Percentiles rank a stretch among this genome's conserved stretches.
Conservation (phyloP, 2,797 vertebrate genomes). For the Gadopsis marmoratus region DNA sequence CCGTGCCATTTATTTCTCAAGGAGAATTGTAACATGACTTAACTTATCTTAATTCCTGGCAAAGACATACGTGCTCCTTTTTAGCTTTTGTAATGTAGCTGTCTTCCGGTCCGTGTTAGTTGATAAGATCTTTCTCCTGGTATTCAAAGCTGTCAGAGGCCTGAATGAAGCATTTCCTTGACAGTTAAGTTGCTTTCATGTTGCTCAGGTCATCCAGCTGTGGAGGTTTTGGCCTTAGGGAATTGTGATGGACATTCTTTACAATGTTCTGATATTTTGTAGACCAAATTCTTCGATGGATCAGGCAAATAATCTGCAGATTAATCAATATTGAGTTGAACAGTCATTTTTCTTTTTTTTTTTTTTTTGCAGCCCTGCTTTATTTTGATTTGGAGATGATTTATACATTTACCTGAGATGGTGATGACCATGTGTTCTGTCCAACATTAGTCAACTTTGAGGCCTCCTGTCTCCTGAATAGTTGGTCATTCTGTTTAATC, state of each 20-base stretch:
- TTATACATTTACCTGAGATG: background rate
- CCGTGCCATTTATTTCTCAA: background rate
- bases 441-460: no score
- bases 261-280: background rate
- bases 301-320: background rate
- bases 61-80: background rate
- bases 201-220: background rate
- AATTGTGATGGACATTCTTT: background rate
- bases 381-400: background rate
- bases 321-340: background rate
- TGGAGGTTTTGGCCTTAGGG: background rate
- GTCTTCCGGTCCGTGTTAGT: background rate
- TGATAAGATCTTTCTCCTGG: conserved; percentile 18
- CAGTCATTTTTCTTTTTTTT: no score
- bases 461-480: no score
- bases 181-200: background rate
- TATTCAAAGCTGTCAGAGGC: background rate
- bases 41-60: background rate
- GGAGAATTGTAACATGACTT: background rate
- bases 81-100: background rate
- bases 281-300: background rate
- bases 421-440: no score
- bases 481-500: no score
- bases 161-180: background rate
- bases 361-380: background rate